Evolutionary conservation across 2,888 invertebrate species (phyloP).

Genomic region (Aplocera efformata): DNA sequence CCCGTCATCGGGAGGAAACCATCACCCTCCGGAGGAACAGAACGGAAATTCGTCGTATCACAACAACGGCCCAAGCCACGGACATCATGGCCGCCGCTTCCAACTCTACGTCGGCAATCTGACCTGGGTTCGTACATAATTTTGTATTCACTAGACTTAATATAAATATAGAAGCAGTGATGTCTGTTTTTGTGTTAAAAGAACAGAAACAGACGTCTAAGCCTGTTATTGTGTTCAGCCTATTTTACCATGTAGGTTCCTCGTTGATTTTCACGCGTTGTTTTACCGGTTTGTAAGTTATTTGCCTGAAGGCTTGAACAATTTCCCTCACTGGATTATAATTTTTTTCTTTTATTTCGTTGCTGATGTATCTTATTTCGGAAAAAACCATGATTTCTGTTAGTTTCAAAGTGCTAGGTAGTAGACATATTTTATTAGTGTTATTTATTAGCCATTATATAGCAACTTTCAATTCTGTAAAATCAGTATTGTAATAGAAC

Average conservation of each 20-base stretch:
- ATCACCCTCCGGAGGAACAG: conserved; percentile 83
- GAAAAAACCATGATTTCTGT: no score
- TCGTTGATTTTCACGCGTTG: conserved; percentile 1
- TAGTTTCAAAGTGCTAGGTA: no score
- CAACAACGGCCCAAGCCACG: conserved; percentile 86
- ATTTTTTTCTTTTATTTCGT: no score
- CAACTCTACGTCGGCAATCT: conserved; percentile 98
- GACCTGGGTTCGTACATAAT: conserved; percentile 92
- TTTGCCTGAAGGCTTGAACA: not conserved
- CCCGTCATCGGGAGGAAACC: conserved; percentile 77
- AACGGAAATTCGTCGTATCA: conserved; percentile 84
- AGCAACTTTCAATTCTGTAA: no score
- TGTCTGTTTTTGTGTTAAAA: conserved; percentile 42
- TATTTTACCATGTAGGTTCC: conserved; percentile 2
- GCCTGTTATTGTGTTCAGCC: conserved; percentile 21
- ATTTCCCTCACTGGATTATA: conserved; percentile 2
- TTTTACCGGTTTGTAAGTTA: not conserved
- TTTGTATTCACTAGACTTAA: conserved; percentile 63
- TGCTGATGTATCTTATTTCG: no score
- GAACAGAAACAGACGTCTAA: conserved; percentile 34
- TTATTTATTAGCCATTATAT: no score
- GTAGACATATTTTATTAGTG: no score
- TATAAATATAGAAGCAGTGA: conserved; percentile 63
- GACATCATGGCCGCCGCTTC: conserved; percentile 89
- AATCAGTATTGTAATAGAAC: no score